phyloP scores from a whole-genome alignment of 1,140 invertebrate genomes.

The Ostrea edulis region DNA sequence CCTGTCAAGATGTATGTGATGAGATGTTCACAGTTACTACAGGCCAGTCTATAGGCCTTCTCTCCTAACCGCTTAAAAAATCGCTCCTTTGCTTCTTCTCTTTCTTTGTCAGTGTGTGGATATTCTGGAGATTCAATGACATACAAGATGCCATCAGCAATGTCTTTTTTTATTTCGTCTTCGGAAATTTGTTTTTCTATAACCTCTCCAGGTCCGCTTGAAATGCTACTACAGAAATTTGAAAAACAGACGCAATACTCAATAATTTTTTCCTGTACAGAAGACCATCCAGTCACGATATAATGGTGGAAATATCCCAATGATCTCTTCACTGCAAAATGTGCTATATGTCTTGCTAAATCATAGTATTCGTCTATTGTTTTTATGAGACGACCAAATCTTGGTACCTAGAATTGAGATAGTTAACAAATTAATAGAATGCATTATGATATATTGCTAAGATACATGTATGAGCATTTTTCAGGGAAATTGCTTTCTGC shows the following conservation, averaged over 20 bases:
- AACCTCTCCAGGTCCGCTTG: not conserved
- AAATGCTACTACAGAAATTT: not conserved
- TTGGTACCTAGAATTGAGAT: too few relatives aligned
- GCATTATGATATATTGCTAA: too few relatives aligned
- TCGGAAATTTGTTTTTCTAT: not conserved
- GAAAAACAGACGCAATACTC: not conserved
- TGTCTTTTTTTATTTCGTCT: not conserved
- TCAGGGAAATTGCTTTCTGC: too few relatives aligned
- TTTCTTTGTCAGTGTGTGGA: not conserved
- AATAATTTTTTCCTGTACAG: not conserved
- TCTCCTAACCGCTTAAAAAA: not conserved
- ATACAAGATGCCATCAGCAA: not conserved
- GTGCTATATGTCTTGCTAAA: not conserved
- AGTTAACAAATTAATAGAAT: too few relatives aligned
- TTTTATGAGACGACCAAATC: too few relatives aligned
- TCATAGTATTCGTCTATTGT: too few relatives aligned
- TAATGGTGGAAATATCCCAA: not conserved
- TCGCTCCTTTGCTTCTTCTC: not conserved
- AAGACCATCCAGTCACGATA: not conserved
- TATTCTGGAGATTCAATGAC: not conserved
- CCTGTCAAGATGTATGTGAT: not conserved
- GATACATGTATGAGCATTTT: too few relatives aligned
- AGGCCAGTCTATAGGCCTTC: not conserved
- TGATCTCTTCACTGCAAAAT: not conserved
- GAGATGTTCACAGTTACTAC: not conserved